These are phyloP conservation scores for Steinernema feltiae DNA, from an alignment of 1,140 invertebrate species.

Conservation along the genomic window DNA sequence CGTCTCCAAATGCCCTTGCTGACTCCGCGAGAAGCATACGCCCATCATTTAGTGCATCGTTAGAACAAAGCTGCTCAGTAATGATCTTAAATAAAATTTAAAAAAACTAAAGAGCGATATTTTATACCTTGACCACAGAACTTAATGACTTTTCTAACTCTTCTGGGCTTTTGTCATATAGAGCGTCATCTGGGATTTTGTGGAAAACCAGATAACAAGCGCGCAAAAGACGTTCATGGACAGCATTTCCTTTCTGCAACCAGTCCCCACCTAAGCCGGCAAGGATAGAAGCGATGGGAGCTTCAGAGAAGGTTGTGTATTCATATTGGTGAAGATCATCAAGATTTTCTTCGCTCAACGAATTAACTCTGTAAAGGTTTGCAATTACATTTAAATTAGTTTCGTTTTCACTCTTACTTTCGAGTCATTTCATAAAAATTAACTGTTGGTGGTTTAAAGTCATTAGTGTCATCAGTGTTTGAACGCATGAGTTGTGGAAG, in stretches of 20 bases:
- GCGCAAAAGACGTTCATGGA: neutral
- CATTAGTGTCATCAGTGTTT: constrained; percentile 2
- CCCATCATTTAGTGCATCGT: constrained; percentile 19
- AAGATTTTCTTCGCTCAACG: neutral
- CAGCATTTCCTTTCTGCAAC: neutral
- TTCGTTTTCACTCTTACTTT: neutral
- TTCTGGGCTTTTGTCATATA: constrained; percentile 12
- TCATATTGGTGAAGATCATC: neutral
- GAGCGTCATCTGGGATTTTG: constrained; percentile 28
- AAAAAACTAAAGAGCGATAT: neutral
- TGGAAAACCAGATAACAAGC: neutral
- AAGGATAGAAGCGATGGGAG: neutral
- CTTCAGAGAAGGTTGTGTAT: neutral
- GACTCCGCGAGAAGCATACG: constrained; percentile 20
- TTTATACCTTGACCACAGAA: neutral
- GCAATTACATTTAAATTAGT: neutral
- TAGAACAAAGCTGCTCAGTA: neutral
- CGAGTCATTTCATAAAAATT: constrained; percentile 27
- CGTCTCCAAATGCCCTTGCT: neutral
- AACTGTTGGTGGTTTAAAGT: neutral
- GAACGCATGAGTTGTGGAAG: constrained; percentile 23
- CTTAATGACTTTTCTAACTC: constrained; percentile 16
- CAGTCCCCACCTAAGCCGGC: neutral
- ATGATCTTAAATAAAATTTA: neutral
- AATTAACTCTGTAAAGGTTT: neutral